Evolutionary conservation across 2,888 invertebrate species (phyloP), one percentile per base, ranked within the genome.

Genomic region (Diabrotica balteata): DNA sequence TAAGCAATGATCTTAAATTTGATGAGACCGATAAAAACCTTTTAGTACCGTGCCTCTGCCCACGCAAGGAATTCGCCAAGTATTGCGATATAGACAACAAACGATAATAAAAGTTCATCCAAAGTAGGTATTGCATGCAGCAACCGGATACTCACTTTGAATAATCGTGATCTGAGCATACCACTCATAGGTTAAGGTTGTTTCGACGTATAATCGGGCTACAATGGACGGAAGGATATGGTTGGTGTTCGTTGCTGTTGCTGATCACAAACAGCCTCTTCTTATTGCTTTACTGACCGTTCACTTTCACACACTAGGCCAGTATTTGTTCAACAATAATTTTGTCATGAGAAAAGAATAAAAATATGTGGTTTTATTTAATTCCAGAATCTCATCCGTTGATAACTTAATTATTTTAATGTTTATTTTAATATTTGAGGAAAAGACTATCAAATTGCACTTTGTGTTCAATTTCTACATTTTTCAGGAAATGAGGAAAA

Each of bases 101-200:
- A 53, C 42, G 42, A 69, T 65, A 72, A 74, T 75, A 74, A 32
- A 77, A 77, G 74, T 76, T 76, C 76, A 76, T 71, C 75, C 69
- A 58, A 68, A 67, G 72, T 61, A 61, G 61, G 61, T 69, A 66
- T 76, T 77, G 76, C 75, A 73, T 78, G 73, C 74, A 66, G 72
- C 66, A 78, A 75, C 78, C 78, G 78, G 78, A 78, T 77, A 72
- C 77, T 73, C 70, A 69, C 66, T 75, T 77, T 72, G 73, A 75
- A 76, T 75, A 73, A 75, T 77, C 78, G 78, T 78, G 78, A 78
- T 74, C 75, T 67, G 68, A 63, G 63, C 67, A 71, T 73, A 66
- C 75, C 66, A 72, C 73, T 66, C 74, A 78, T 78, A 78, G 78
- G 78, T 78, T 78, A 78, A 78, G 76, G 76, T 75, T 77, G 73